Evolutionary conservation across 1,140 invertebrate genomes (phyloP).

Genomic region (Hylaeus anthracinus): DNA sequence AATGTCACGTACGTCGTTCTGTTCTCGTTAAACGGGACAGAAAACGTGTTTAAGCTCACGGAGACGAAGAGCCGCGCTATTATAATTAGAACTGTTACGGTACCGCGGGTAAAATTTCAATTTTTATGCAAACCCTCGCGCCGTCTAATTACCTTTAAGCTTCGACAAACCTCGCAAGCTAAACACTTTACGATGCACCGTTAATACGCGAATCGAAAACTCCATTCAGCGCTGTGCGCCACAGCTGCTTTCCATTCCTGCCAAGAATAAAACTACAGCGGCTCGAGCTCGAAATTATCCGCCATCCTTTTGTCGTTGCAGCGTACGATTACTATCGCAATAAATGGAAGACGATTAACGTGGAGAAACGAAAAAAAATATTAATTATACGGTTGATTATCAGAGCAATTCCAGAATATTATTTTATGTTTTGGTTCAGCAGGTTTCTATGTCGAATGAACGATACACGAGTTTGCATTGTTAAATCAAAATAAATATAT

Average conservation of each 20-base stretch:
- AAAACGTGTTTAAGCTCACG: conserved; percentile 1
- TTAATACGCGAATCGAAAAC: background rate
- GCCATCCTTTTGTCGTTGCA: no score
- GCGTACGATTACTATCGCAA: no score
- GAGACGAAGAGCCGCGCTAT: background rate
- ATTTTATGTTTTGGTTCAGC: no score
- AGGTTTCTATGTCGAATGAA: no score
- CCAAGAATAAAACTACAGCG: background rate
- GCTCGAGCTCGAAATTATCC: background rate
- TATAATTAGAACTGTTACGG: conserved; percentile 21
- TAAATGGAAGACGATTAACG: no score
- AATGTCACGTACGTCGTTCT: conserved; percentile 29
- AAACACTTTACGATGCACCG: conserved; percentile 2
- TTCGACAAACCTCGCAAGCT: background rate
- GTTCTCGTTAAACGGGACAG: conserved; percentile 26
- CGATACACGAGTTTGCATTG: no score
- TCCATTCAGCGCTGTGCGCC: background rate
- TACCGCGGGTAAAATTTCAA: background rate
- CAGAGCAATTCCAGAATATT: no score
- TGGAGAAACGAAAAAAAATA: no score
- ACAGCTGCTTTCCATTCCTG: background rate
- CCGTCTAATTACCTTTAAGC: conserved; percentile 11
- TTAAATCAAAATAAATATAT: no score
- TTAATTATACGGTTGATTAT: no score
- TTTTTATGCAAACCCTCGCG: background rate